phyloP scores from a whole-genome alignment of 2,888 invertebrate genomes.

The Ceratothoa steindachneri region DNA sequence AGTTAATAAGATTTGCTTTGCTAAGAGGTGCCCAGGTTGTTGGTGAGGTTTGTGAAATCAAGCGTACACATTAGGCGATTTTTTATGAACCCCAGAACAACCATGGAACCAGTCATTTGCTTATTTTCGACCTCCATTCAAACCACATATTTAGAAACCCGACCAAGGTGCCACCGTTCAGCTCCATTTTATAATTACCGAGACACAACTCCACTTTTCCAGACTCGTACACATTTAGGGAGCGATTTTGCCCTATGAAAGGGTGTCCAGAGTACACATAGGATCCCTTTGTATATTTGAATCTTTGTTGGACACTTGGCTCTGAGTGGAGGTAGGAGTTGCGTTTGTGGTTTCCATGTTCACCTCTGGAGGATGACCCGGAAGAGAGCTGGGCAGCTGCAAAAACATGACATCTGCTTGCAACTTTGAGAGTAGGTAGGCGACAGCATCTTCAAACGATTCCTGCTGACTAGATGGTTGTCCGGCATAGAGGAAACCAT shows the following conservation, averaged over 20 bases:
- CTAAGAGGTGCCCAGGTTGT: conserved; percentile 25
- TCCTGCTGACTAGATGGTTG: too few species aligned
- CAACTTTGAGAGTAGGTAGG: conserved; percentile 27
- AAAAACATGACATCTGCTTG: conserved; percentile 35
- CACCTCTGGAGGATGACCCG: conserved; percentile 36
- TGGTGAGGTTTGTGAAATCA: conserved; percentile 26
- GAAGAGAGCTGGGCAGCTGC: conserved; percentile 38
- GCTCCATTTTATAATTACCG: conserved; percentile 27
- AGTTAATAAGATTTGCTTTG: conserved; percentile 9
- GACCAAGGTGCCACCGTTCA: conserved; percentile 34
- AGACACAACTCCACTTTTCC: conserved; percentile 35
- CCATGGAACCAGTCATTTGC: conserved; percentile 28
- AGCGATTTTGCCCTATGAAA: conserved; percentile 32
- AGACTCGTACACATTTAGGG: conserved; percentile 29
- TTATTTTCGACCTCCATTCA: conserved; percentile 29
- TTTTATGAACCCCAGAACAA: conserved; percentile 29
- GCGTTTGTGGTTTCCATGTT: too few species aligned
- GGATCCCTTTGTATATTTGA: background rate
- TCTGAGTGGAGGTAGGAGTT: too few species aligned
- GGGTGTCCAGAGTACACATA: conserved; percentile 31
- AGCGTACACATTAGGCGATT: conserved; percentile 34
- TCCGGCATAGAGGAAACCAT: too few species aligned
- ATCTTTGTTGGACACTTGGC: too few species aligned
- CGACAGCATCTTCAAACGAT: conserved; percentile 23
- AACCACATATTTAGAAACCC: conserved; percentile 35